Conservation (phyloP, 2,888 invertebrate genomes). For the Acanthosepion pharaonis region DNA sequence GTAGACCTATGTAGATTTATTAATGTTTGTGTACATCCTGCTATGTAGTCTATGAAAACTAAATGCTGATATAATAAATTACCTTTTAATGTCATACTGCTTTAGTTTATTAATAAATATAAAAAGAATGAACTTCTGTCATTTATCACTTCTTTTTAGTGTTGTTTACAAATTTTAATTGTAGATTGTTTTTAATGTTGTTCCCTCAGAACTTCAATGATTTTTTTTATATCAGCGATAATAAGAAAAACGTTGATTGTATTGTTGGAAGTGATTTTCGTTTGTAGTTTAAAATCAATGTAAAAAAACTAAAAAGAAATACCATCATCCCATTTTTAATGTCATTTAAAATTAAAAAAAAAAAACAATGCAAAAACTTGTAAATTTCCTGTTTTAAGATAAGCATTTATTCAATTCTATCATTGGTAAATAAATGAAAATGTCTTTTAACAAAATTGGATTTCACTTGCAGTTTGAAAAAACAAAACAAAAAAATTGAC, state of each 20-base stretch:
- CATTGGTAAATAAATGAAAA: no score
- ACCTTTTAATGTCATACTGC: not conserved
- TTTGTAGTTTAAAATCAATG: not conserved
- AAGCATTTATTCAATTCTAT: no score
- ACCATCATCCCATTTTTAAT: no score
- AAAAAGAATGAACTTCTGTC: not conserved
- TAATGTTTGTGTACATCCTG: not conserved
- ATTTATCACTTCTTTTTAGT: not conserved
- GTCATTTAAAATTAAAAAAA: no score
- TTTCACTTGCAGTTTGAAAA: no score
- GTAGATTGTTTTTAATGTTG: not conserved
- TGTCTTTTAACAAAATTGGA: no score
- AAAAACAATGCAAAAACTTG: no score
- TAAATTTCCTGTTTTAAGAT: no score
- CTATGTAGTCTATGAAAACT: not conserved
- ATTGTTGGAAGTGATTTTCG: not conserved
- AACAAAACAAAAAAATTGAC: no score
- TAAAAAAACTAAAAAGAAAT: not conserved
- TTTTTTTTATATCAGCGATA: not conserved
- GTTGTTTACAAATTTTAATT: not conserved
- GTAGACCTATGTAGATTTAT: not conserved
- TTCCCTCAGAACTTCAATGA: not conserved
- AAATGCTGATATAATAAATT: not conserved
- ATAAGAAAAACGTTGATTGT: not conserved
- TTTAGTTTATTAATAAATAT: not conserved